Evolutionary conservation across 2,113 vertebrate species (phyloP).

Genomic region (Prinia subflava): DNA sequence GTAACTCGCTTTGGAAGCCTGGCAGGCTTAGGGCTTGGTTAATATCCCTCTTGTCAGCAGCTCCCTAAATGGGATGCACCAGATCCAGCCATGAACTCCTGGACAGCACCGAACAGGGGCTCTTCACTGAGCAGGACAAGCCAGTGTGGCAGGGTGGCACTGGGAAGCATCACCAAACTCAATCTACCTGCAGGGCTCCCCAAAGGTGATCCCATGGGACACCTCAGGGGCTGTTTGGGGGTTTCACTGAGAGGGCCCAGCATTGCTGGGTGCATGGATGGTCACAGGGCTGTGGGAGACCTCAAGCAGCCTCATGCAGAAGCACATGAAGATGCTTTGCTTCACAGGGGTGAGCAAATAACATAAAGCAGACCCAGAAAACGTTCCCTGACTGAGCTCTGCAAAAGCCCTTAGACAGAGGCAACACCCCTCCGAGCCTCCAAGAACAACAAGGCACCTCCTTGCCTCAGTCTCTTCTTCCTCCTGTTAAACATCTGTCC

Average conservation of each 20-base stretch:
- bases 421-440: fast-evolving
- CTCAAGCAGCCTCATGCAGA: fast-evolving
- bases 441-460: neutral
- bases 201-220: neutral
- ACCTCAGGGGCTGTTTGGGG: neutral
- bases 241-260: neutral
- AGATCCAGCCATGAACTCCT: neutral
- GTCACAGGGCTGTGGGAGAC: neutral
- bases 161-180: neutral
- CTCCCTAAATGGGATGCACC: neutral
- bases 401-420: neutral
- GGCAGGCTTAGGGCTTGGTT: neutral
- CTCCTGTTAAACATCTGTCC: neutral
- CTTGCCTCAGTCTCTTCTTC: neutral
- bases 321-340: neutral
- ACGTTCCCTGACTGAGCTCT: neutral
- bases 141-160: neutral
- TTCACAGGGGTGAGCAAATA: neutral
- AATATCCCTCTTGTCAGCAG: neutral
- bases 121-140: neutral
- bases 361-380: neutral
- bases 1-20: neutral
- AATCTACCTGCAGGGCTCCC: neutral
- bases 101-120: neutral
- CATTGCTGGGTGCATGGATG: neutral